phyloP scores from a whole-genome alignment of 2,113 vertebrate species.

The Glareola pratincola region DNA sequence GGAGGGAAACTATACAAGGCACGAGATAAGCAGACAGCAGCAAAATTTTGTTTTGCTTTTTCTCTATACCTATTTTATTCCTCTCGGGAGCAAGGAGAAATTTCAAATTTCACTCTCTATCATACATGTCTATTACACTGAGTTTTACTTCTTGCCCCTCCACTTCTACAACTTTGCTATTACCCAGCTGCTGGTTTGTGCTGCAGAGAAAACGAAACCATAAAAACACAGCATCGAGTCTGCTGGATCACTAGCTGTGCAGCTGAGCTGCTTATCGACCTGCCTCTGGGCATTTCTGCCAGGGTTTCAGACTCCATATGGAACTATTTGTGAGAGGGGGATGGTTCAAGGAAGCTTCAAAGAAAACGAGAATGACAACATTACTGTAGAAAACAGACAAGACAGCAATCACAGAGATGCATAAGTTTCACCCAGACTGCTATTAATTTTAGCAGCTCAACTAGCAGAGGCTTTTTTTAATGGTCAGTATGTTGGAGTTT shows the following conservation, averaged over 20 bases:
- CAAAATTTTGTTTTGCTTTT: neutral
- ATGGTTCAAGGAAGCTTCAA: conserved; percentile 37
- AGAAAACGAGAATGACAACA: conserved; percentile 48
- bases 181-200: neutral
- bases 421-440: neutral
- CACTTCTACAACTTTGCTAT: neutral
- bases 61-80: neutral
- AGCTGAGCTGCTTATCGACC: neutral
- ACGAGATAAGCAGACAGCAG: neutral
- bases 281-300: neutral
- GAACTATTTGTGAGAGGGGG: conserved; percentile 37
- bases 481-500: neutral
- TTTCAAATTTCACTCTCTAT: neutral
- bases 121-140: neutral
- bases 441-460: conserved; percentile 20
- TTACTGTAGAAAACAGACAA: conserved; percentile 32
- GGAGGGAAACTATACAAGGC: neutral
- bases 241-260: neutral
- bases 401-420: neutral
- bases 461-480: neutral
- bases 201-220: neutral
- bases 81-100: neutral
- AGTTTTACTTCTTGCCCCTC: neutral
- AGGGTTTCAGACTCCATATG: conserved; percentile 20
- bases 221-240: neutral